These are phyloP conservation scores for Platygyra sinensis DNA, from an alignment of 64 coral and sea anemone species.

Conservation along the genomic window DNA sequence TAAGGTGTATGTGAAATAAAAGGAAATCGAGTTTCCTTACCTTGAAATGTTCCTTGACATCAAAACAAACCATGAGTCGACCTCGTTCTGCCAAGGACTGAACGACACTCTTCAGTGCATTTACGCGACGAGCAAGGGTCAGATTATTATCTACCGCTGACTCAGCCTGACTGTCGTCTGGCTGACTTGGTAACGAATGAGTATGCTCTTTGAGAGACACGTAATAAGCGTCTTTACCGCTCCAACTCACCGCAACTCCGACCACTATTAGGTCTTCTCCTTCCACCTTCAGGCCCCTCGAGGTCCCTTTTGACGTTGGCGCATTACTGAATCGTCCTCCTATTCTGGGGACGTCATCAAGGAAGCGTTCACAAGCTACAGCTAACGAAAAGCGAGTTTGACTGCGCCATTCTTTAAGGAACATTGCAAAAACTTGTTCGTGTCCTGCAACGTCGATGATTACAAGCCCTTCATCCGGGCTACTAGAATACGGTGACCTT, in stretches of 20 bases:
- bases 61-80: constrained; percentile 74
- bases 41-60: constrained; percentile 73
- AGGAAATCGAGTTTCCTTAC: constrained; percentile 20
- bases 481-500: neutral
- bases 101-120: constrained; percentile 67
- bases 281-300: constrained; percentile 55
- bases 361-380: constrained; percentile 47
- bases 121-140: constrained; percentile 56
- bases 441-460: constrained; percentile 62
- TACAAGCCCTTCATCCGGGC: constrained; percentile 27
- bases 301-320: neutral
- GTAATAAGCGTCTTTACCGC: constrained; percentile 75
- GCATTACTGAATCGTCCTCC: constrained; percentile 68
- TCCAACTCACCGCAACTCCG: constrained; percentile 88
- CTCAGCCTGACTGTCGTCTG: constrained; percentile 53
- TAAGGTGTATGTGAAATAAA: no score
- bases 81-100: constrained; percentile 42
- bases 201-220: constrained; percentile 68
- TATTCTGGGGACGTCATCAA: constrained; percentile 57
- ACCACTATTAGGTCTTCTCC: constrained; percentile 72
- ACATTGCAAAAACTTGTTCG: constrained; percentile 50
- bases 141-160: constrained; percentile 67
- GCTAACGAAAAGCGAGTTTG: constrained; percentile 49
- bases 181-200: neutral
- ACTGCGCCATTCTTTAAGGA: constrained; percentile 62